Base-by-base conservation (phyloP, 92 coral and sea anemone species). In the Scolanthus callimorphus region DNA sequence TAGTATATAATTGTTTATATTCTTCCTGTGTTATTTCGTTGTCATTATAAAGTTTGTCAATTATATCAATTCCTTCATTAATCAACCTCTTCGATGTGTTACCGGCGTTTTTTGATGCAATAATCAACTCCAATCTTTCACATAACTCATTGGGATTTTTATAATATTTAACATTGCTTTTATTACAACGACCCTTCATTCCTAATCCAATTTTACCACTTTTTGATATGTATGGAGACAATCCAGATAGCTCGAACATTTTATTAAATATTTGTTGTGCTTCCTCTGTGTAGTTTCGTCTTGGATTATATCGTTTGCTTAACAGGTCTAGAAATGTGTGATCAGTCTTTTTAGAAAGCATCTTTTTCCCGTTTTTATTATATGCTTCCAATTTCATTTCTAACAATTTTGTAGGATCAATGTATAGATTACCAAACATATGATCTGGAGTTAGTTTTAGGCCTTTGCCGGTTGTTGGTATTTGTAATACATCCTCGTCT, bases 61-160 rank as follows among this genome's bases (percentile, higher is more conserved):
- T 49, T 63, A 63, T 63, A 23, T 27, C 59, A 30, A 49, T 12
- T 27, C 63, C 64, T 22, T 67, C 74, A 25, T 67, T 67, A 15
- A 11, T 1, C 50, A 55, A 34, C 11, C 25, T 49, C 34, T 54
- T 67, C 17, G 39, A 49, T 39, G 29, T 44, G 20, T 67, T 67
- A 41, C 74, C 64, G 0, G 65, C 74, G n/a, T 55, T 55, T 27
- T 67, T 54, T 0, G 64, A 55, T 23, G 64, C 63, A 6, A 27
- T 67, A 11, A 67, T 54, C 27, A 67, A 2, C 51, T 66, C 63
- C 31, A 66, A 66, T 29, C 52, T 34, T 23, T 67, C 43, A 55
- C 52, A 41, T 12, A 67, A 39, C 46, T 65, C 34, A 29, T 65
- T 51, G 20, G 71, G 71, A 25, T 51, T 51, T 22, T 39, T 37